Conservation (phyloP, 2,113 vertebrate genomes). For the Daboia siamensis region DNA sequence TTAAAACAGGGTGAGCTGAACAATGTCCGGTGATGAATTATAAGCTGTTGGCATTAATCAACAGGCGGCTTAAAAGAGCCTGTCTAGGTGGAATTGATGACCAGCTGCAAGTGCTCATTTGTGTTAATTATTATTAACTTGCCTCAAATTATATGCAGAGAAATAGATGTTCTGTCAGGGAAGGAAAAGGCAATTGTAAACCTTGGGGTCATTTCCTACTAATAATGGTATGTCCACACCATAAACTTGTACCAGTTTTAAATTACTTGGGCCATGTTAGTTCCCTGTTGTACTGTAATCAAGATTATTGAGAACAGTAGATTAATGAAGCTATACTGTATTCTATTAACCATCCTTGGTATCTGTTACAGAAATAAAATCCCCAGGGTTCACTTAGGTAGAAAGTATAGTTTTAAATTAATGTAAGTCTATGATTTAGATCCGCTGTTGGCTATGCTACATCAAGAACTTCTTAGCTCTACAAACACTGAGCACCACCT, state of each 20-base stretch:
- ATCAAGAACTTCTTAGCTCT: neutral
- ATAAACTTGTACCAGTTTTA: neutral
- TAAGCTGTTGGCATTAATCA: slow-evolving; percentile 23
- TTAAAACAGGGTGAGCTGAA: slow-evolving; percentile 51
- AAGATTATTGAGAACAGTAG: neutral
- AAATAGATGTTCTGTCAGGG: neutral
- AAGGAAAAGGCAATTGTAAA: neutral
- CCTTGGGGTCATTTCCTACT: neutral
- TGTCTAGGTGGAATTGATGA: neutral
- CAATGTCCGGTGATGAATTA: slow-evolving; percentile 56
- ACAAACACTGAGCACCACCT: slow-evolving; percentile 57
- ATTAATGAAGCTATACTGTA: neutral
- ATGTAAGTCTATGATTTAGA: neutral
- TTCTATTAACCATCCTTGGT: neutral
- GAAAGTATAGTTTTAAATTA: neutral
- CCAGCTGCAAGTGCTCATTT: slow-evolving; percentile 3
- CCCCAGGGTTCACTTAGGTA: neutral
- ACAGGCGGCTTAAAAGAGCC: slow-evolving; percentile 23
- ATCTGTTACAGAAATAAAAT: neutral
- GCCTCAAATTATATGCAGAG: neutral
- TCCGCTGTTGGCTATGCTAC: neutral
- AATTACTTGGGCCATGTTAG: neutral
- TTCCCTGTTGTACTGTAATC: neutral
- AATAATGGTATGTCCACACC: neutral
- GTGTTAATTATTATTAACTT: neutral